A percentile compares a stretch with the other conserved stretches of the same genome.
phyloP scores from a whole-genome alignment of 2,797 vertebrate species.

The Lutjanus argentimaculatus region DNA sequence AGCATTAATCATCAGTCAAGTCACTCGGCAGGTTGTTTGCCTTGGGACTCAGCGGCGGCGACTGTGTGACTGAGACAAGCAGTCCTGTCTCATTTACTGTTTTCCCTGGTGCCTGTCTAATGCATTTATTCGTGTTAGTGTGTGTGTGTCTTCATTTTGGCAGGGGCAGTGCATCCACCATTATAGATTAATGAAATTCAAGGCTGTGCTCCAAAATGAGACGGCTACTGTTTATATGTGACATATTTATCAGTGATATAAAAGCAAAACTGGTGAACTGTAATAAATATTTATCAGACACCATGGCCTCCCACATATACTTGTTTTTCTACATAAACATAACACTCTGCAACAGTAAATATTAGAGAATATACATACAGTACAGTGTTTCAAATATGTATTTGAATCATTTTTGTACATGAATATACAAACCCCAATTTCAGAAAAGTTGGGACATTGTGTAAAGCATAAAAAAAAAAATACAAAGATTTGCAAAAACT shows the following conservation, averaged over 20 bases:
- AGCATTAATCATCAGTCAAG: constrained; percentile 49
- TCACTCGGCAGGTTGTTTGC: constrained; percentile 44
- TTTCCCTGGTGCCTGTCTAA: constrained; percentile 29
- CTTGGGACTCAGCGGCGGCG: neutral
- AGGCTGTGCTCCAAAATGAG: neutral
- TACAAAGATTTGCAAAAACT: too few relatives aligned
- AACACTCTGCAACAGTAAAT: constrained; percentile 10
- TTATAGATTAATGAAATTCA: neutral
- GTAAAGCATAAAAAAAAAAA: too few relatives aligned
- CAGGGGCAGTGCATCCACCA: neutral
- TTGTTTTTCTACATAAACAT: neutral
- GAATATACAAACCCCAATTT: too few relatives aligned
- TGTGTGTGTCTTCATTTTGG: constrained; percentile 16
- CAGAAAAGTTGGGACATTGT: too few relatives aligned
- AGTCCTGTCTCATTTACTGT: constrained; percentile 32
- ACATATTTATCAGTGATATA: neutral
- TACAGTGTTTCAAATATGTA: neutral
- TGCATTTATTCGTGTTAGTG: neutral
- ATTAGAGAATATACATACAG: neutral
- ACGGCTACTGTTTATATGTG: neutral
- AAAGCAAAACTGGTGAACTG: neutral
- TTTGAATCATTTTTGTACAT: neutral
- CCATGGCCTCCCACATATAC: neutral
- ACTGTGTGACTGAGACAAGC: constrained; percentile 33
- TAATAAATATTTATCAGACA: neutral